Evolutionary conservation across 2,888 invertebrate species (phyloP).

Genomic region (Nymphalis urticae): DNA sequence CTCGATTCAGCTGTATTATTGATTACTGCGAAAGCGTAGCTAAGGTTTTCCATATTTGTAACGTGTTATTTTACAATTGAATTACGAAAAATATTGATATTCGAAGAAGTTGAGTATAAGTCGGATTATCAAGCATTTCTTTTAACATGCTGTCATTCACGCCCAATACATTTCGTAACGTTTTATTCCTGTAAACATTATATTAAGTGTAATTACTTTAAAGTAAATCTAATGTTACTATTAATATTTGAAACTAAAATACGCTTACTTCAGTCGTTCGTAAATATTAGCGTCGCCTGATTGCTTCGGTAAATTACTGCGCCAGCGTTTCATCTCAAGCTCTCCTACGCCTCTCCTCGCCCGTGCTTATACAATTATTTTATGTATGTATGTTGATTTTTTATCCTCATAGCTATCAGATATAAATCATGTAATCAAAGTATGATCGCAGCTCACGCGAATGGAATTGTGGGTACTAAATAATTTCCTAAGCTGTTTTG

Average conservation of each 20-base stretch:
- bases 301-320: background rate
- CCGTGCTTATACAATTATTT: background rate
- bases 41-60: slow-evolving; percentile 8
- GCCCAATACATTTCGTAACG: too few species aligned
- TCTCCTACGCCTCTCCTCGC: background rate
- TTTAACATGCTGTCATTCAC: too few species aligned
- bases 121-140: background rate
- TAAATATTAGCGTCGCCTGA: background rate
- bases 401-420: too few species aligned
- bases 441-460: too few species aligned
- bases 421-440: too few species aligned
- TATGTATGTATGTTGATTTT: background rate
- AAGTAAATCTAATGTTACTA: slow-evolving; percentile 17
- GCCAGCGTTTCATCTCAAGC: background rate
- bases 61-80: slow-evolving; percentile 2
- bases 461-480: too few species aligned
- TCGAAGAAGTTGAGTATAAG: background rate
- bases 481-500: too few species aligned
- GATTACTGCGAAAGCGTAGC: slow-evolving; percentile 14
- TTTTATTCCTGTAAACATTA: too few species aligned
- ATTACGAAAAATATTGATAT: slow-evolving; percentile 4
- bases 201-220: too few species aligned
- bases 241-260: slow-evolving; percentile 4
- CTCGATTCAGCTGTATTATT: slow-evolving; percentile 24
- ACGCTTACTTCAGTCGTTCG: background rate